Percentiles rank a stretch among this genome's conserved stretches.
Evolutionary conservation across 2,888 invertebrate species (phyloP).

Genomic region (Papilio elwesi): DNA sequence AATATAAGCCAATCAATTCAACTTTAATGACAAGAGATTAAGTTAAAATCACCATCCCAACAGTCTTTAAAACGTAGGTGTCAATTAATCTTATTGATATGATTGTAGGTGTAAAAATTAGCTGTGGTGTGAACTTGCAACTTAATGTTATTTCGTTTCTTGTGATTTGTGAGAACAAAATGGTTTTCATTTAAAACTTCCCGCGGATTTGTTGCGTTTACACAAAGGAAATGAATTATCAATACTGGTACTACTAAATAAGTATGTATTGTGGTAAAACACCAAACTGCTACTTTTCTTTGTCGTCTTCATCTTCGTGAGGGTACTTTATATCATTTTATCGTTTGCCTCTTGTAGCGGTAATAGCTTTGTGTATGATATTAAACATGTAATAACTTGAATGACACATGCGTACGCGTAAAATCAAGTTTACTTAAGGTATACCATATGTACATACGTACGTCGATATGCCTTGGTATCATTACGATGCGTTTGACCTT

Average conservation of each 20-base stretch:
- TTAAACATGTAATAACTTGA: neutral
- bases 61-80: slow-evolving; percentile 19
- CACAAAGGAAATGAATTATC: neutral
- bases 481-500: slow-evolving; percentile 28
- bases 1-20: slow-evolving; percentile 23
- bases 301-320: too few species aligned
- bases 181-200: neutral
- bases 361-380: neutral
- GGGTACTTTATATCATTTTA: neutral
- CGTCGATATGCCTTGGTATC: neutral
- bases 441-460: neutral
- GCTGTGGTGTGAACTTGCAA: slow-evolving; percentile 11
- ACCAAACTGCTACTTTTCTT: neutral
- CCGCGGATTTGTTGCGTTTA: neutral
- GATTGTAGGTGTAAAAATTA: slow-evolving; percentile 22
- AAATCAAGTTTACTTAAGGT: slow-evolving; percentile 12
- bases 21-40: slow-evolving; percentile 32
- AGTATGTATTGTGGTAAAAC: neutral
- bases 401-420: neutral
- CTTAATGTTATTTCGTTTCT: slow-evolving; percentile 32
- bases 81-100: slow-evolving; percentile 37
- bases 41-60: slow-evolving; percentile 29
- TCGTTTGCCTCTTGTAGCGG: neutral
- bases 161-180: slow-evolving; percentile 4
- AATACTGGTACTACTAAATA: neutral